Base-by-base conservation (phyloP, 1,140 invertebrate species). In the Apis florea region DNA sequence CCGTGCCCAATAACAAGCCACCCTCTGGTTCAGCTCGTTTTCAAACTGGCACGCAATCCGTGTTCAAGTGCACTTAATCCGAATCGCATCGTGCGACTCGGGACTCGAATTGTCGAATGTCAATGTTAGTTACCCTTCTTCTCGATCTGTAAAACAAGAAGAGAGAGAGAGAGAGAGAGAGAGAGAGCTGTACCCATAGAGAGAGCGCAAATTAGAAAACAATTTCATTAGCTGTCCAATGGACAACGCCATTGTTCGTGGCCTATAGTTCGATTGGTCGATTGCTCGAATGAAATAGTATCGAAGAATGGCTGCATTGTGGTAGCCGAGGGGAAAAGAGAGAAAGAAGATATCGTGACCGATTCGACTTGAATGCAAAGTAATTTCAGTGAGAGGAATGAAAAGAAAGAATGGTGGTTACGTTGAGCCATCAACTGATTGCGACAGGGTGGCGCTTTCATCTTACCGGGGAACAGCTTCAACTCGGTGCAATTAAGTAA, bases 171-270 rank as follows among this genome's bases (percentile, higher is more conserved):
- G 31, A 40, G 31, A 5, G 0, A 6, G 31, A 40, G 31, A 6
- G 5, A 6, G 31, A 40, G 31, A 0, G 66, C 68, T 71, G 80
- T 83, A 82, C 78, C 77, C 77, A 61, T 68, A 64, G 74, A 86
- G 78, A 64, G 83, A 67, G n/a, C 79, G 64, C 74, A 83, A 89
- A 89, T 89, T 89, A 82, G 84, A 73, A 86, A 87, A 89, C 87
- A 89, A 89, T 89, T 89, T 88, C 88, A 84, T 89, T 83, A 86
- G 88, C 76, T 81, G 56, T 56, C 51, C 66, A 81, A 64, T 26
- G 73, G 63, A 47, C 51, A 64, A 59, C 71, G 64, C 68, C 64
- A 83, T 87, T 89, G 83, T 87, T 82, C 79, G 76, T 61, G 26
- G 15, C 40, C 69, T 70, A 78, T 47, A 58, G 74, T 58, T 61